Evolutionary conservation across 2,113 vertebrate genomes (phyloP).

Genomic region (Oryzias celebensis): DNA sequence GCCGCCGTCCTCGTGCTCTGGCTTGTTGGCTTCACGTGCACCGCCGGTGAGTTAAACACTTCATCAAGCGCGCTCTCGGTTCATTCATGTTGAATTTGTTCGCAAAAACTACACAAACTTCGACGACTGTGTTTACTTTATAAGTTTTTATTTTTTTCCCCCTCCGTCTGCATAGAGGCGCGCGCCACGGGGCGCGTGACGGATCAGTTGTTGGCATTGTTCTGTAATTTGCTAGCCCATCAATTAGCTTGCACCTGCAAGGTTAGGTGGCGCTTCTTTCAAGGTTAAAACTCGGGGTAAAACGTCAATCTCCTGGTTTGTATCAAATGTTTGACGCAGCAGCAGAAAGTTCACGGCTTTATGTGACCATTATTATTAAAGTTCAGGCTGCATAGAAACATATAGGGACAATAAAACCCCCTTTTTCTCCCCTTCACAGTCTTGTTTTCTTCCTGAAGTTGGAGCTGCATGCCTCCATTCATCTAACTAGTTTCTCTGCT

Average conservation of each 20-base stretch:
- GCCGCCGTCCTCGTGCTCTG: conserved; percentile 62
- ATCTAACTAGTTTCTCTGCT: conserved; percentile 19
- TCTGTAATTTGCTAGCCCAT: conserved; percentile 29
- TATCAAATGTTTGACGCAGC: background rate
- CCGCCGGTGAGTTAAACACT: conserved; percentile 74
- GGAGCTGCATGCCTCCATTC: conserved; percentile 8
- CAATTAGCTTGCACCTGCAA: conserved; percentile 53
- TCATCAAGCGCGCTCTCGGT: background rate
- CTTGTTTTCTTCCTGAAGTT: too few species aligned
- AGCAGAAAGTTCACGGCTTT: background rate
- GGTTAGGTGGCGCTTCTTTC: conserved; percentile 38
- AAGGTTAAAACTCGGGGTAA: conserved; percentile 42
- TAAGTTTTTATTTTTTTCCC: background rate
- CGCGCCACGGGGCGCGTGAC: conserved; percentile 16
- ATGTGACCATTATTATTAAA: background rate
- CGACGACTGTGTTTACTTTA: conserved; percentile 12
- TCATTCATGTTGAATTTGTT: background rate
- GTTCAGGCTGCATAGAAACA: conserved; percentile 43
- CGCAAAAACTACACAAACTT: too few species aligned
- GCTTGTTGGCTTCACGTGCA: conserved; percentile 73
- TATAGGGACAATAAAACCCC: too few species aligned
- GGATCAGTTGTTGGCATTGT: conserved; percentile 39
- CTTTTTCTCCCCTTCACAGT: too few species aligned
- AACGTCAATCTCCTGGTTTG: background rate
- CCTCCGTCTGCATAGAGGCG: background rate